phyloP scores from a whole-genome alignment of 2,797 vertebrate species.

The Chiroxiphia lanceolata region DNA sequence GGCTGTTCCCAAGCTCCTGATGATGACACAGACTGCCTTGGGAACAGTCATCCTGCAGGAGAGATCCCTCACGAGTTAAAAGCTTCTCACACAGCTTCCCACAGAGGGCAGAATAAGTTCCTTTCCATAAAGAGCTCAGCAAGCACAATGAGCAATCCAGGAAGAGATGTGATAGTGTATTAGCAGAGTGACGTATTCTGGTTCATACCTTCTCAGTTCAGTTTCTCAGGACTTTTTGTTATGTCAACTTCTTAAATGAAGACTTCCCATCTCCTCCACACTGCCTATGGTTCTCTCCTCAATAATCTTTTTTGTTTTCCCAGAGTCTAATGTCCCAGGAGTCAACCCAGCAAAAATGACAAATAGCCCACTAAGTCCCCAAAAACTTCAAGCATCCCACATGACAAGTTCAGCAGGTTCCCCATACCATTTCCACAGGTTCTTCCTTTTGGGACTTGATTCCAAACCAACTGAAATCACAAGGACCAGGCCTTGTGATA shows the following conservation, averaged over 20 bases:
- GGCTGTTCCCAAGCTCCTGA: neutral
- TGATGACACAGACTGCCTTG: neutral
- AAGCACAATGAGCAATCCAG: neutral
- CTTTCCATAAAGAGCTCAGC: neutral
- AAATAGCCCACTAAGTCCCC: slow-evolving; percentile 15
- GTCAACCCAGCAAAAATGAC: neutral
- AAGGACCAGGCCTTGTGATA: neutral
- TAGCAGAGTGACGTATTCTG: neutral
- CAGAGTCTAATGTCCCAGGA: neutral
- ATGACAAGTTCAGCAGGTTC: slow-evolving; percentile 17
- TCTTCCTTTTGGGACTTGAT: neutral
- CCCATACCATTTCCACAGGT: neutral
- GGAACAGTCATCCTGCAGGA: neutral
- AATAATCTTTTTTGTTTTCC: neutral
- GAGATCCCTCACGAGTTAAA: neutral
- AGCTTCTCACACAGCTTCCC: neutral
- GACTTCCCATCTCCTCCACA: neutral
- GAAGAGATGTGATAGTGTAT: neutral
- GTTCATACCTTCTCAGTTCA: neutral
- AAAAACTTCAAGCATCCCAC: slow-evolving; percentile 13
- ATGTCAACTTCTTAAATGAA: neutral
- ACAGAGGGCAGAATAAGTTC: neutral
- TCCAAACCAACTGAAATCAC: slow-evolving; percentile 3
- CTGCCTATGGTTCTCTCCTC: neutral
- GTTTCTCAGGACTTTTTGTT: neutral